A percentile compares a stretch with the other conserved stretches of the same genome.
phyloP scores from a whole-genome alignment of 2,888 invertebrate species.

The Andricus curvator region DNA sequence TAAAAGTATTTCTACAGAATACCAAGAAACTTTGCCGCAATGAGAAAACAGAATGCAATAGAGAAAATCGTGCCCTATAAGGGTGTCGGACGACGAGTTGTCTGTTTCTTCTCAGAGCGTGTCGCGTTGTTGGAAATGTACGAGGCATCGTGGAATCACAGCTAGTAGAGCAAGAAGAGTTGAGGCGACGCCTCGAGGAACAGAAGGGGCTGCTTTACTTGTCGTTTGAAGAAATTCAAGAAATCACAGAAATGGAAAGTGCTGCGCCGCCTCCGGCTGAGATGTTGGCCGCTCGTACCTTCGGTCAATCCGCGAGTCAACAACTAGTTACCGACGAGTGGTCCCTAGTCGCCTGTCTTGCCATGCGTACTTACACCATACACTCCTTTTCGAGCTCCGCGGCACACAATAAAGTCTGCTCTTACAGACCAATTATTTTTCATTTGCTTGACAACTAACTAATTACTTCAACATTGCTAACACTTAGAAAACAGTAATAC shows the following conservation, averaged over 20 bases:
- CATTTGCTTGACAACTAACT: conserved; percentile 32
- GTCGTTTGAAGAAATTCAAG: conserved; percentile 37
- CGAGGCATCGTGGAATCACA: conserved; percentile 1
- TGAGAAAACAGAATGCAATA: neutral
- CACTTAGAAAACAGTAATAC: neutral
- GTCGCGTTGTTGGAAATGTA: conserved; percentile 11
- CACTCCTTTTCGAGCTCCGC: conserved; percentile 24
- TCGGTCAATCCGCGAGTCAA: conserved; percentile 10
- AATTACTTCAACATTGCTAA: conserved; percentile 19
- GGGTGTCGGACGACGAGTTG: conserved; percentile 16
- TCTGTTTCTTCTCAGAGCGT: conserved; percentile 22
- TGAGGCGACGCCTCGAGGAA: conserved; percentile 32
- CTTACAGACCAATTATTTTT: conserved; percentile 11
- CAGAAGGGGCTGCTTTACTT: neutral
- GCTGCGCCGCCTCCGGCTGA: conserved; percentile 53
- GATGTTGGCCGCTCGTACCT: conserved; percentile 53
- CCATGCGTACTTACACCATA: conserved; percentile 31
- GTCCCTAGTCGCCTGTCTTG: conserved; percentile 38
- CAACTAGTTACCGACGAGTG: conserved; percentile 29
- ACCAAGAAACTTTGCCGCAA: neutral
- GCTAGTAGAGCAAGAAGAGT: conserved; percentile 29
- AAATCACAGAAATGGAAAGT: conserved; percentile 70
- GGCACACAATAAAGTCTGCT: conserved; percentile 5
- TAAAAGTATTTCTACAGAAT: neutral
- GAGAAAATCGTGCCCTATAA: conserved; percentile 15